Conservation (phyloP, 2,797 vertebrate species). For the Amblyraja radiata region DNA sequence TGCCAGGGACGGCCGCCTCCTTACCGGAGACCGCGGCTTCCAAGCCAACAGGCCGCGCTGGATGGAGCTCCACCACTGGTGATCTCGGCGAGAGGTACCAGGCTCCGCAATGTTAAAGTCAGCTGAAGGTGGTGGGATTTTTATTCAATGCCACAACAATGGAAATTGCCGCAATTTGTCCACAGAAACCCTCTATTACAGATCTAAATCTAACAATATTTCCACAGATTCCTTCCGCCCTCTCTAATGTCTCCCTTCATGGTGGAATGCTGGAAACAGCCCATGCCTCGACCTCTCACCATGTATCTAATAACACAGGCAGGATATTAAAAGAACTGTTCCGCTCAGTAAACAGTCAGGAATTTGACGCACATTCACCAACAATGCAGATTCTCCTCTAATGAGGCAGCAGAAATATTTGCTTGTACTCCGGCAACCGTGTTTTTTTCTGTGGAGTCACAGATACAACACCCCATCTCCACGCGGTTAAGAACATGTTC, state of each 20-base stretch:
- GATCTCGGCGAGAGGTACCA: too few relatives aligned
- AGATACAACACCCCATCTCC: background rate
- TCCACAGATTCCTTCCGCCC: background rate
- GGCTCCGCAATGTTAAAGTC: too few relatives aligned
- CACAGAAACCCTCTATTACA: too few relatives aligned
- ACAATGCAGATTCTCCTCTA: background rate
- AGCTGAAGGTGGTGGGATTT: background rate
- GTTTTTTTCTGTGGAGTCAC: background rate
- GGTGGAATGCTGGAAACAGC: background rate
- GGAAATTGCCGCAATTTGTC: background rate
- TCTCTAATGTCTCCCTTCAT: background rate
- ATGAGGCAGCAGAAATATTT: too few relatives aligned
- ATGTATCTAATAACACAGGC: background rate
- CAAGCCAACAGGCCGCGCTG: too few relatives aligned
- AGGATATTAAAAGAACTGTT: constrained; percentile 9
- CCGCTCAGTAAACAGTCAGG: background rate
- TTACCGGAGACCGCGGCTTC: too few relatives aligned
- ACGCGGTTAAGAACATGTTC: background rate
- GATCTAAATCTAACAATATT: background rate
- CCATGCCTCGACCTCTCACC: background rate
- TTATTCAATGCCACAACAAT: background rate
- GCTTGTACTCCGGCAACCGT: too few relatives aligned
- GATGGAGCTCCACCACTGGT: too few relatives aligned
- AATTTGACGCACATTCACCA: background rate
- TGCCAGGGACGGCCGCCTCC: too few relatives aligned